These are phyloP conservation scores for Tiliqua scincoides DNA, from an alignment of 2,113 vertebrate genomes.

Conservation along the genomic window DNA sequence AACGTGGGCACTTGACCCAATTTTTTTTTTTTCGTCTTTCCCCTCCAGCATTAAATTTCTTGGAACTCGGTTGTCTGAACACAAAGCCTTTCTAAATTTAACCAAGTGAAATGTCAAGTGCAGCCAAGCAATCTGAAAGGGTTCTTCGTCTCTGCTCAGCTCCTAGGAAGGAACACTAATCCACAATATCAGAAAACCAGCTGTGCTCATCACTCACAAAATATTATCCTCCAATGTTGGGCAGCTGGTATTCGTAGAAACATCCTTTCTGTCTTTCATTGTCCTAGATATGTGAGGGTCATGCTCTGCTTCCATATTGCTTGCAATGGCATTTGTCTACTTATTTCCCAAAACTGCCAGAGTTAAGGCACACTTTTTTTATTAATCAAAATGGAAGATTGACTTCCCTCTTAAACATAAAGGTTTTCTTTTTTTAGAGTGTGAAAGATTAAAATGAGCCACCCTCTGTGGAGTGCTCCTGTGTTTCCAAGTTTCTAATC, in stretches of 20 bases:
- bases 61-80: neutral
- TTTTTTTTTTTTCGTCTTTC: neutral
- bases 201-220: neutral
- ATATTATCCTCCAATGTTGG: neutral
- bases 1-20: neutral
- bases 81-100: neutral
- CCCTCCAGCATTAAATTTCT: neutral
- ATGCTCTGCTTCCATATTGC: neutral
- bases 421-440: neutral
- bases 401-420: neutral
- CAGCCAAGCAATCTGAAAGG: neutral
- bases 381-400: neutral
- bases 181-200: neutral
- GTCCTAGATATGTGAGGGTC: neutral
- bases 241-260: neutral
- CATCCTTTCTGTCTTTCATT: neutral
- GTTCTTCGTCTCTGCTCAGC: neutral
- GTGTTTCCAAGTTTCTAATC: neutral
- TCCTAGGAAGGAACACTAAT: neutral
- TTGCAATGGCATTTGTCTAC: neutral
- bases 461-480: neutral
- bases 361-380: neutral
- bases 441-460: neutral
- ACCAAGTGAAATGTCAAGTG: neutral
- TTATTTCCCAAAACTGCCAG: neutral